Evolutionary conservation across 2,888 invertebrate genomes (phyloP), one percentile per base, ranked within the genome.

Genomic region (Cataglyphis livida): DNA sequence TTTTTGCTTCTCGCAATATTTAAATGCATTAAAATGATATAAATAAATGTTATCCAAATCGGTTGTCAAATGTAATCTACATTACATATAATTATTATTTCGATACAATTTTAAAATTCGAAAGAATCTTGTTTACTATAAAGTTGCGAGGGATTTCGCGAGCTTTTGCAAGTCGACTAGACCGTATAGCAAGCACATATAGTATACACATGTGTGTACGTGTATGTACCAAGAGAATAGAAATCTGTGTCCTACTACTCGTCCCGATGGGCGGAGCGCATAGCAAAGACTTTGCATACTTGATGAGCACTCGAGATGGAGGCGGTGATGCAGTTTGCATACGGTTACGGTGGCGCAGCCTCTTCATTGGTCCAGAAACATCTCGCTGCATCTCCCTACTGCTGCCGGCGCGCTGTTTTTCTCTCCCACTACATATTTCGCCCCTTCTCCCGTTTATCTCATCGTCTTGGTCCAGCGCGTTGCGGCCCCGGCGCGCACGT

Each of bases 291-390:
- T 93, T 93, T 93, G 93, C 93, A 93, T 93, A 93, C 91, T 86
- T 93, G 91, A 93, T 93, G 93, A 93, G 89, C 85, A 87, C 83
- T 84, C 84, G 84, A 87, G 87, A 88, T 87, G 92, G 93, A 93
- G 93, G 93, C 93, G 93, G 92, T 91, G 90, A 89, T 90, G 92
- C 91, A 91, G 92, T 93, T 94, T 94, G 94, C 94, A 94, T 94
- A 94, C 93, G 91, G 90, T 90, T 90, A 90, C 90, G 85, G 90
- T 81, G 87, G 85, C 85, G 89, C 92, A 91, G 93, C 91, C 89
- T 91, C 93, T 89, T 91, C 87, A 94, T 94, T 94, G 94, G 94
- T 94, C 93, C 94, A 93, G 92, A 89, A 88, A 86, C 81, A 88
- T 90, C 90, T 91, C 86, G 83, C 87, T 85, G 89, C 87, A 89